Conservation (phyloP, 2,797 vertebrate genomes). For the Gymnocypris eckloni region DNA sequence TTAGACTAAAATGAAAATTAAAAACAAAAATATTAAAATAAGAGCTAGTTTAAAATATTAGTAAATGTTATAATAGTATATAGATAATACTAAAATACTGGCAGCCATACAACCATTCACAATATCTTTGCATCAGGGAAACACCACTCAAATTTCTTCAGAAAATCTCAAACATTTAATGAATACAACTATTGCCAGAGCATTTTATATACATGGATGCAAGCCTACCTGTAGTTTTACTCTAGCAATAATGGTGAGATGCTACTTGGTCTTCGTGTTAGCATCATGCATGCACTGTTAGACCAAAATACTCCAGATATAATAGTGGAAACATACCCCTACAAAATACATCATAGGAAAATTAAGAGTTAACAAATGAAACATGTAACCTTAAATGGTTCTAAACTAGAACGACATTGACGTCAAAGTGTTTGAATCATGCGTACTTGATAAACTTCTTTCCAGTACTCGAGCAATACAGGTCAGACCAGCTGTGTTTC, state of each 20-base stretch:
- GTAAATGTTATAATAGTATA: neutral
- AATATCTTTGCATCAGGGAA: neutral
- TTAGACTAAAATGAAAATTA: too few relatives aligned
- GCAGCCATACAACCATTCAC: too few relatives aligned
- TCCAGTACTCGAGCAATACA: slow-evolving; percentile 22
- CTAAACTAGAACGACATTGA: slow-evolving; percentile 15
- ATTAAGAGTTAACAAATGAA: neutral
- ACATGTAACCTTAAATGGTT: neutral
- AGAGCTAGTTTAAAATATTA: neutral
- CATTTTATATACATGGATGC: neutral
- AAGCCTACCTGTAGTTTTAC: neutral
- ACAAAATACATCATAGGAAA: neutral
- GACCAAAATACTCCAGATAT: neutral
- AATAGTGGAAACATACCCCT: neutral
- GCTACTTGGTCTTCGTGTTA: neutral
- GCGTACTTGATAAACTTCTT: neutral
- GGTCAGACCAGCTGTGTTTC: slow-evolving; percentile 49
- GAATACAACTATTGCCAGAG: neutral
- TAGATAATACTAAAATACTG: neutral
- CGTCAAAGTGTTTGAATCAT: slow-evolving; percentile 11
- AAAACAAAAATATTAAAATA: too few relatives aligned
- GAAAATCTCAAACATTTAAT: neutral
- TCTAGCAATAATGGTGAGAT: neutral
- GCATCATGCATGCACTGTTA: neutral
- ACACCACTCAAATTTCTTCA: neutral